Evolutionary conservation across 1,140 invertebrate species (phyloP).

Genomic region (Drosophila nannoptera): DNA sequence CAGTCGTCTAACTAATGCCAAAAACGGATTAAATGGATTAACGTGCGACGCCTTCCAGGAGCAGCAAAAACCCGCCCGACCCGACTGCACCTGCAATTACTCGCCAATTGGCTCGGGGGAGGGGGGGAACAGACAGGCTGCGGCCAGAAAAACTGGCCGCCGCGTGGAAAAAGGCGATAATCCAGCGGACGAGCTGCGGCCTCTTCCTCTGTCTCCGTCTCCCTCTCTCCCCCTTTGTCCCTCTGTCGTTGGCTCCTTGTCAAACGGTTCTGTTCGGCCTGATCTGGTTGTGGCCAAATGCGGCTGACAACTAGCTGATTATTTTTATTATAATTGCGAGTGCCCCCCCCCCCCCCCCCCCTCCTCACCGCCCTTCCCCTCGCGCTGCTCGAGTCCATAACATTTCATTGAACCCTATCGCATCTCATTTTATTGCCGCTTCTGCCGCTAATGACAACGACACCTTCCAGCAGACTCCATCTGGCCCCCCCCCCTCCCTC

Average conservation of each 20-base stretch:
- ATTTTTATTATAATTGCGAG: conserved; percentile 78
- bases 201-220: not conserved
- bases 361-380: not conserved
- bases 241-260: conserved; percentile 6
- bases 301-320: conserved; percentile 55
- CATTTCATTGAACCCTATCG: conserved; percentile 55
- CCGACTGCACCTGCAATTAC: conserved; percentile 66
- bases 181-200: conserved; percentile 37
- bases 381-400: conserved; percentile 4
- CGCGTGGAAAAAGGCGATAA: conserved; percentile 60
- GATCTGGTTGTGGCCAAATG: conserved; percentile 65
- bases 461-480: conserved; percentile 48
- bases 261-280: conserved; percentile 44
- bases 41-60: conserved; percentile 42
- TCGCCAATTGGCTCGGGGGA: conserved; percentile 69
- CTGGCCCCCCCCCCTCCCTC: not conserved
- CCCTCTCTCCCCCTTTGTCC: not conserved
- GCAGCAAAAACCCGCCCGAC: not conserved
- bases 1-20: conserved; percentile 49
- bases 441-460: conserved; percentile 67
- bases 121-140: conserved; percentile 28
- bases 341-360: conserved; percentile 34
- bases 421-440: conserved; percentile 36
- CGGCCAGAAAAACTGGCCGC: conserved; percentile 55
- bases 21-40: conserved; percentile 69